Base-by-base conservation (phyloP, 2,888 invertebrate species). In the Linyphia triangularis region DNA sequence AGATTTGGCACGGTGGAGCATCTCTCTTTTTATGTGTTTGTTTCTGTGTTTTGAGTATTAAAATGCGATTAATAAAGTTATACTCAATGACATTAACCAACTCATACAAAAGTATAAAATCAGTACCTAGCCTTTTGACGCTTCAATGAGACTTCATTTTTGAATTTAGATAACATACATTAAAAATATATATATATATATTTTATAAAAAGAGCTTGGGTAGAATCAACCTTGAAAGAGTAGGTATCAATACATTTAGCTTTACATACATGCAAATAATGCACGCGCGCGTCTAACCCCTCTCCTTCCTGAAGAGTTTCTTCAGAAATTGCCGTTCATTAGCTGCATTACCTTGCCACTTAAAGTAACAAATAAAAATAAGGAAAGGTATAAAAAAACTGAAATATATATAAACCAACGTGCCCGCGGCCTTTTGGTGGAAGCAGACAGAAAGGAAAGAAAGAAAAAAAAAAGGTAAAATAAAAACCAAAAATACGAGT, bases 401-500 rank as follows among this genome's bases (percentile, higher is more conserved):
- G 37, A 75, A 13, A 79, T 70, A 19, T 43, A 79, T 70, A 72
- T 78, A 85, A 82, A 72, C 61, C 30, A 30, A 40, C 37, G 40
- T 75, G 61, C 59, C 78, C 30, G 37, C 37, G 72, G 85, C 57
- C 13, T 37, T 67, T 51, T 16, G 13, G 19, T 24, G 26, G 63
- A 51, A 69, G 59, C 78, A 85, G 85, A 85, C 78, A 59, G 63
- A 79, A 78, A 30, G 59, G 63, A 85, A 67, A 85, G 10, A 30
- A 73, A 30, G n/a, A 30, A 9, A 59, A 59, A 2, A 70, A 59
- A 59, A 22, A 59, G 57, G 59, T 28, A 65, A 43, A 33, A 77
- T 77, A 77, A 77, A 65, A 78, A 78, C 24, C 19, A 28, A 63
- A 69, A 69, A 57, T 13, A 59, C 75, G 24, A 28, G 37, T 22